Conservation (phyloP, 2,888 invertebrate genomes). For the Hemicrepidius hirtus region DNA sequence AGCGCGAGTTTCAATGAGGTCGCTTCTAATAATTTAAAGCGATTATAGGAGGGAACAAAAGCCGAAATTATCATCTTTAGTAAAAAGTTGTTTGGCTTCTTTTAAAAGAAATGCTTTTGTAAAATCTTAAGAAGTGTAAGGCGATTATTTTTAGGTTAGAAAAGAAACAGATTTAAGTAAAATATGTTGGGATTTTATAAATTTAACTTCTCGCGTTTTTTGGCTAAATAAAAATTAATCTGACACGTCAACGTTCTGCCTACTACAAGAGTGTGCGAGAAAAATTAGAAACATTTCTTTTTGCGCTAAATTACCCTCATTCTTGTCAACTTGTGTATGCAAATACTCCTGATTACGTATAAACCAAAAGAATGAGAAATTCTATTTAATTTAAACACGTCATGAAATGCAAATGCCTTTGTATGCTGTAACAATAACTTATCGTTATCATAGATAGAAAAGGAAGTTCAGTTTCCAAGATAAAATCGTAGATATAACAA, state of each 20-base stretch:
- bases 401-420: slow-evolving; percentile 40
- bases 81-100: too few species aligned
- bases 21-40: too few species aligned
- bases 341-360: slow-evolving; percentile 17
- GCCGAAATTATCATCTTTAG: too few species aligned
- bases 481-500: too few species aligned
- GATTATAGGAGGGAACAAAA: too few species aligned
- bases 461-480: slow-evolving; percentile 9
- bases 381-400: slow-evolving; percentile 38
- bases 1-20: too few species aligned
- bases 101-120: too few species aligned
- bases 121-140: too few species aligned
- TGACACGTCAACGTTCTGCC: not conserved
- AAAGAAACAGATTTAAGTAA: too few species aligned
- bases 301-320: slow-evolving; percentile 13
- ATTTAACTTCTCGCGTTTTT: not conserved
- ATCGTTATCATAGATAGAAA: slow-evolving; percentile 13
- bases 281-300: slow-evolving; percentile 4
- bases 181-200: too few species aligned
- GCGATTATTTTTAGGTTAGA: too few species aligned
- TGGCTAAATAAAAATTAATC: slow-evolving; percentile 3
- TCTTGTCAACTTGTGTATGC: slow-evolving; percentile 30
- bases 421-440: slow-evolving; percentile 25
- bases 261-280: not conserved
- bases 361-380: slow-evolving; percentile 29